Conservation (phyloP, 1,140 invertebrate species). For the Drosophila melanica region DNA sequence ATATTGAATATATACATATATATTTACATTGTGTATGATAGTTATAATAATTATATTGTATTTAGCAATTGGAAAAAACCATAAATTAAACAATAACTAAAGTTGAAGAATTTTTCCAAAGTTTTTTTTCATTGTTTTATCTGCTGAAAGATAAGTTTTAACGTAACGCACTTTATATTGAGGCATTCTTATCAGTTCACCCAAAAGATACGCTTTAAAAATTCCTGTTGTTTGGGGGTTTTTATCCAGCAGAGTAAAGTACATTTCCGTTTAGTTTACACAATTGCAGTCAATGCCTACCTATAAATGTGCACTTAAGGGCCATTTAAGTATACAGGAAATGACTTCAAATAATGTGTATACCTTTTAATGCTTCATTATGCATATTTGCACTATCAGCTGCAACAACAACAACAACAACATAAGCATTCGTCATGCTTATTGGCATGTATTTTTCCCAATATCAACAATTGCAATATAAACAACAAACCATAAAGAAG, state of each 20-base stretch:
- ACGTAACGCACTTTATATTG: neutral
- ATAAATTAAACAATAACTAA: constrained; percentile 71
- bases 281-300: neutral
- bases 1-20: constrained; percentile 44
- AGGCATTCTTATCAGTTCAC: constrained; percentile 1
- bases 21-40: constrained; percentile 64
- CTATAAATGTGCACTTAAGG: constrained; percentile 4
- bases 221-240: neutral
- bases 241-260: constrained; percentile 4
- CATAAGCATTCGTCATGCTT: constrained; percentile 32
- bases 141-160: neutral
- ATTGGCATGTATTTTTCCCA: constrained; percentile 20
- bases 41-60: constrained; percentile 70
- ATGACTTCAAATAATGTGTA: constrained; percentile 21
- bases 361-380: constrained; percentile 51
- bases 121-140: neutral
- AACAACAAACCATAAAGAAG: neutral
- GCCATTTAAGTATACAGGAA: constrained; percentile 27
- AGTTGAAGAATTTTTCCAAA: constrained; percentile 22
- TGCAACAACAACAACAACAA: constrained; percentile 44
- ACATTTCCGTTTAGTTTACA: neutral
- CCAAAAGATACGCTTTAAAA: neutral
- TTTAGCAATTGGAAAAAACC: constrained; percentile 70
- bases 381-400: constrained; percentile 73
- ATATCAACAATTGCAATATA: constrained; percentile 1